Base-by-base conservation (phyloP, 2,888 invertebrate species). In the Oxystoma pomonae region DNA sequence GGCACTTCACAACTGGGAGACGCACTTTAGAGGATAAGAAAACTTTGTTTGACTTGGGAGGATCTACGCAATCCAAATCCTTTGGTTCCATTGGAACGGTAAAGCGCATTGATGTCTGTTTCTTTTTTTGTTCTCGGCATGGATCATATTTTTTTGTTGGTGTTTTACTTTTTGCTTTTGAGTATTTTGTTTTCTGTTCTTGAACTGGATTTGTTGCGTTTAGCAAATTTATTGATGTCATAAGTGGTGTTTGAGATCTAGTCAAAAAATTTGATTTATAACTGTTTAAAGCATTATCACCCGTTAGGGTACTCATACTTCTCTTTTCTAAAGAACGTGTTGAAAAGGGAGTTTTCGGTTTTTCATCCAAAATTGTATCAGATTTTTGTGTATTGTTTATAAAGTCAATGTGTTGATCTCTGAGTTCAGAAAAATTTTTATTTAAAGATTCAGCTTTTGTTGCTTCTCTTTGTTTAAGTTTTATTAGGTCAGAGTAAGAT, bases 11-110 rank as follows among this genome's bases (percentile, higher is more conserved):
- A 1, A 64, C 62, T 9, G 58, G 55, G 17, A 69, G 60, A 35
- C 61, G 61, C 2, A 69, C 62, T 51, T 62, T 65, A 0, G 69
- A 68, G 1, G 69, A 65, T n/a, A 69, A 51, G 51, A 59, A 69
- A 7, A 64, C 58, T 35, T 56, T 68, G 5, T 59, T 60, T 12
- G 22, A 16, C 5, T 21, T 51, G 1, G 59, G 18, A n/a, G 49
- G 58, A 1, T 50, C 17, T 9, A 58, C 21, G 60, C 69, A 69
- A 5, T 60, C 51, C n/a, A n/a, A n/a, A n/a, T n/a, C n/a, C 56
- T 56, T 21, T 1, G 68, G 68, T 58, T 69, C 69, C 35, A 35
- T 3, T 35, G 3, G 35, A 35, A 12, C 5, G 12, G 12, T 35
- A 7, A 35, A 12, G 3, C 35, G 3, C 3, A 7, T 3, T 7